phyloP scores from a whole-genome alignment of 2,113 vertebrate species.

The Cnemophilus loriae region DNA sequence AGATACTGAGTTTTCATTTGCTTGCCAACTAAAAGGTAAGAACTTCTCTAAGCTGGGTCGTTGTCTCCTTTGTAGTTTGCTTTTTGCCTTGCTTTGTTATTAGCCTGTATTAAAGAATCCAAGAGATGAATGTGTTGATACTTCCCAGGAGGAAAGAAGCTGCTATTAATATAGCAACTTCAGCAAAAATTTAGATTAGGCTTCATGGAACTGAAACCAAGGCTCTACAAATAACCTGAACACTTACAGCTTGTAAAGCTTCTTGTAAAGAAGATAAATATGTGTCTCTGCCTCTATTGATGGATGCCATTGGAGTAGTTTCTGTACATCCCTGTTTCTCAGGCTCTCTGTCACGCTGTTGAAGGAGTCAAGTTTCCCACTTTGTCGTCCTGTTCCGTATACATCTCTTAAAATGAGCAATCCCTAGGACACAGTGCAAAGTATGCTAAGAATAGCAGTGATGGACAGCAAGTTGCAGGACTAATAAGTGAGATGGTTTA shows the following conservation, averaged over 20 bases:
- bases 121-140: neutral
- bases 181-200: neutral
- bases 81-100: neutral
- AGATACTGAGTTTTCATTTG: neutral
- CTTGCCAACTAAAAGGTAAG: neutral
- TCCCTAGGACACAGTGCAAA: neutral
- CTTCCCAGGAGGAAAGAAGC: neutral
- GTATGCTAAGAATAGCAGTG: neutral
- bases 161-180: neutral
- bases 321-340: neutral
- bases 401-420: neutral
- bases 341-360: neutral
- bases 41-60: neutral
- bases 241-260: neutral
- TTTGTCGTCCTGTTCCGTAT: fast-evolving
- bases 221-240: neutral
- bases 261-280: neutral
- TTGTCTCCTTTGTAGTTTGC: neutral
- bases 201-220: neutral
- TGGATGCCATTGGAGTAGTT: neutral
- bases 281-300: neutral
- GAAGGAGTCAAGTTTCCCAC: neutral
- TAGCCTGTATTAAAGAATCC: neutral
- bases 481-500: neutral
- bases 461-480: neutral